Conservation (phyloP, 2,888 invertebrate species). For the Galerucella pusilla region DNA sequence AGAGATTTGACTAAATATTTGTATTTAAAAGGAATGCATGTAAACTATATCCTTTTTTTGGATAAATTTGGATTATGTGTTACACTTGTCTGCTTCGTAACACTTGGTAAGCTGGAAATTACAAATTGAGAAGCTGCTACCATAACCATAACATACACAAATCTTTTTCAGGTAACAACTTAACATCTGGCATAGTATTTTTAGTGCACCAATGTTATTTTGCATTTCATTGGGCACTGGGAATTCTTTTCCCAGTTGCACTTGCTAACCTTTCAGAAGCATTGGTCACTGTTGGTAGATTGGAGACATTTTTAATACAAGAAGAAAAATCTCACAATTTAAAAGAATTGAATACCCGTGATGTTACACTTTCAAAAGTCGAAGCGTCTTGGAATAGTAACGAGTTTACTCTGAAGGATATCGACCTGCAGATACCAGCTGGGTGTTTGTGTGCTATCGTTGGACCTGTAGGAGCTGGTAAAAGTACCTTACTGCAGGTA, state of each 20-base stretch:
- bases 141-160: background rate
- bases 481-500: slow-evolving; percentile 69
- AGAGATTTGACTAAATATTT: slow-evolving; percentile 69
- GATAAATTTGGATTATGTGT: slow-evolving; percentile 85
- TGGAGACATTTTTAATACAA: slow-evolving; percentile 69
- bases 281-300: slow-evolving; percentile 67
- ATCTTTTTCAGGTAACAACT: slow-evolving; percentile 50
- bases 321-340: slow-evolving; percentile 67
- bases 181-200: slow-evolving; percentile 65
- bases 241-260: slow-evolving; percentile 71
- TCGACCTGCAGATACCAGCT: no score
- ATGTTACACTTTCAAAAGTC: slow-evolving; percentile 55
- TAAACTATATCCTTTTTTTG: slow-evolving; percentile 80
- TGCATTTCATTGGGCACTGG: slow-evolving; percentile 67
- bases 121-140: slow-evolving; percentile 64
- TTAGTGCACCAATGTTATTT: slow-evolving; percentile 67
- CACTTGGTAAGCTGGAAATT: slow-evolving; percentile 59
- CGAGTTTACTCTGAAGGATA: no score
- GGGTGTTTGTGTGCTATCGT: no score
- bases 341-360: slow-evolving; percentile 40
- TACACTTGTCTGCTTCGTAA: slow-evolving; percentile 79
- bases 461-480: no score
- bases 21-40: slow-evolving; percentile 73
- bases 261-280: slow-evolving; percentile 72
- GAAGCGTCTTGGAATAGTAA: no score